Conservation (phyloP, 2,113 vertebrate genomes). For the Fregata magnificens region DNA sequence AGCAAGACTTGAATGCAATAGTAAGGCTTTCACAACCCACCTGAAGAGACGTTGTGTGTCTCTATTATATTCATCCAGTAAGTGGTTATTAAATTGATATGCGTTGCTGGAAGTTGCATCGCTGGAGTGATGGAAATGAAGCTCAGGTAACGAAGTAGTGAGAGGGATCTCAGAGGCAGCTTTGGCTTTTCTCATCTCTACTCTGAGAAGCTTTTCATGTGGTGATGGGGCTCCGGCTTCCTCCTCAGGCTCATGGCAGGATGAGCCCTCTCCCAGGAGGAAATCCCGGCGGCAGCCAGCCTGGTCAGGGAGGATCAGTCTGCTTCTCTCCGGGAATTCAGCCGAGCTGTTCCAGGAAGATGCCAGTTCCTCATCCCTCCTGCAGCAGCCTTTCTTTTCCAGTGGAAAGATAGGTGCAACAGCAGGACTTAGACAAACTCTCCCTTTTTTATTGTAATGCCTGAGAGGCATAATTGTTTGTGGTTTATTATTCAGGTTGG, state of each 20-base stretch:
- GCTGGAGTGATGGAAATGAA: not conserved
- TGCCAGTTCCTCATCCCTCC: rapidly evolving
- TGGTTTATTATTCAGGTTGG: not conserved
- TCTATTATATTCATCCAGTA: not conserved
- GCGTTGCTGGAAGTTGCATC: not conserved
- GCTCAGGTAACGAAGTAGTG: not conserved
- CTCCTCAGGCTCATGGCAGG: not conserved
- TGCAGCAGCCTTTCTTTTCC: not conserved
- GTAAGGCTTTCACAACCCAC: not conserved
- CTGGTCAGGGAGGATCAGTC: not conserved
- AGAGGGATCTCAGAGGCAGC: not conserved
- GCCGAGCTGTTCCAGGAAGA: not conserved
- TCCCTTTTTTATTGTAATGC: not conserved
- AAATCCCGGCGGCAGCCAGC: not conserved
- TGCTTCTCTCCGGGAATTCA: not conserved
- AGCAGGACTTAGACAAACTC: not conserved
- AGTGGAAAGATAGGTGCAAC: not conserved
- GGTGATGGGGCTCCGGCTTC: not conserved
- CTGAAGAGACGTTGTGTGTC: not conserved
- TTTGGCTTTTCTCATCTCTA: not conserved
- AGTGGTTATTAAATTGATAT: not conserved
- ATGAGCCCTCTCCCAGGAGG: not conserved
- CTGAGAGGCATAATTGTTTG: rapidly evolving
- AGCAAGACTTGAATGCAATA: not conserved
- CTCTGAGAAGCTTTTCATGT: not conserved